Conservation (phyloP, 2,113 vertebrate genomes). For the Tupaia chinensis region DNA sequence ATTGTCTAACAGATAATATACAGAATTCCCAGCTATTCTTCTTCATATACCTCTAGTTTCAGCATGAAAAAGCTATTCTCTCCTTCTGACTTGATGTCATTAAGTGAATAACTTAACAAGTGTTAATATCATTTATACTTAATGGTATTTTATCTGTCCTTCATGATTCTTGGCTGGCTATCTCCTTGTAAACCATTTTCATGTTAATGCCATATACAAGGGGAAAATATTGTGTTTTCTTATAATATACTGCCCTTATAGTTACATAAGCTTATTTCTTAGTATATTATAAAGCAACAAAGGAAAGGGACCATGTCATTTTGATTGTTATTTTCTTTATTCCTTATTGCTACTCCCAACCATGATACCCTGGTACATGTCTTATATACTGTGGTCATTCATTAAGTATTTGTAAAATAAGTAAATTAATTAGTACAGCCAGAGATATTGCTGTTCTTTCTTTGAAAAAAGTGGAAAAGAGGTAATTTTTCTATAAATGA, state of each 20-base stretch:
- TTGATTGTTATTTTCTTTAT: neutral
- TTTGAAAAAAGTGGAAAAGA: neutral
- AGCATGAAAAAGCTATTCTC: neutral
- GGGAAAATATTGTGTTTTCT: neutral
- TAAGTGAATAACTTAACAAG: too few relatives aligned
- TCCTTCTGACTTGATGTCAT: neutral
- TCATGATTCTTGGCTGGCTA: neutral
- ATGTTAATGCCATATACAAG: neutral
- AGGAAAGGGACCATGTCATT: neutral
- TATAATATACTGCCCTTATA: neutral
- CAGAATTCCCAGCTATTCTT: neutral
- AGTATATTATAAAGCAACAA: neutral
- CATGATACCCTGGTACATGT: neutral
- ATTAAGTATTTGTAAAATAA: slow-evolving; percentile 10
- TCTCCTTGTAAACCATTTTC: neutral
- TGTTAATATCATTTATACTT: neutral
- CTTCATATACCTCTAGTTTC: accelerated
- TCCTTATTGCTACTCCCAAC: neutral
- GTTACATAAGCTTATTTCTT: slow-evolving; percentile 16
- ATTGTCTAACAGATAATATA: neutral
- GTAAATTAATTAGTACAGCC: neutral
- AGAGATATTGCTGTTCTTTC: neutral
- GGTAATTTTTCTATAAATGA: neutral
- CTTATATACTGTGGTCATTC: neutral
- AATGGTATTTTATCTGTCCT: neutral